Evolutionary conservation across 1,140 invertebrate genomes (phyloP), one percentile per base, ranked within the genome.

Genomic region (Agrilus planipennis): DNA sequence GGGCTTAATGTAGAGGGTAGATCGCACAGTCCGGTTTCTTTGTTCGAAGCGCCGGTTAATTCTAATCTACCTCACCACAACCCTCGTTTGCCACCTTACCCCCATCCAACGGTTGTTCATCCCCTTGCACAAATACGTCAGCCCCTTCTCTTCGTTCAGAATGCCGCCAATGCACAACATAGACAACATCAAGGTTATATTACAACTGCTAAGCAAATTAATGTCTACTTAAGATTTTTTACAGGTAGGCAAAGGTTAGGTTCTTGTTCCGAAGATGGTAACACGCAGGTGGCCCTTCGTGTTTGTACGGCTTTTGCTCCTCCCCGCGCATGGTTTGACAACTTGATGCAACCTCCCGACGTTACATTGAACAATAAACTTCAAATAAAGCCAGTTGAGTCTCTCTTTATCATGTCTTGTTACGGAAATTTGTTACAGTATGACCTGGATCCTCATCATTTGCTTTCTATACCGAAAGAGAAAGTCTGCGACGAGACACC

Each of bases 351-450:
- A 52, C 36, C 51, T 27, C 44, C 51, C 34, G 46, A 67, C 57
- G n/a, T n/a, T n/a, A 51, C 62, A 50, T 10, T 46, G 16, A 35
- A 37, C 2, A 19, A 45, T 17, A 53, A 54, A 40, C 53, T 50
- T 7, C 60, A 68, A 54, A 53, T 58, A 22, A 70, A 69, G 41
- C 68, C 78, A 45, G 74, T 85, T 3, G 87, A 91, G 54, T 87
- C 89, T 12, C 68, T 96, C 1, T 95, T 91, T 60, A 74, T 95
- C 2, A 85, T 92, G 75, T 81, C 85, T 25, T 87, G 84, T 46
- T 79, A 84, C 55, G 91, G 90, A 17, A 79, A 75, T 40, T 72
- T 97, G 49, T 75, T 91, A 42, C 89, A 96, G 57, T 93, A 96
- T 49, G 76, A 87, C 58, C 69, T 97, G 48, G 85, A 95, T 55